Evolutionary conservation across 1,140 invertebrate species (phyloP).

Genomic region (Melanaphis sacchari): DNA sequence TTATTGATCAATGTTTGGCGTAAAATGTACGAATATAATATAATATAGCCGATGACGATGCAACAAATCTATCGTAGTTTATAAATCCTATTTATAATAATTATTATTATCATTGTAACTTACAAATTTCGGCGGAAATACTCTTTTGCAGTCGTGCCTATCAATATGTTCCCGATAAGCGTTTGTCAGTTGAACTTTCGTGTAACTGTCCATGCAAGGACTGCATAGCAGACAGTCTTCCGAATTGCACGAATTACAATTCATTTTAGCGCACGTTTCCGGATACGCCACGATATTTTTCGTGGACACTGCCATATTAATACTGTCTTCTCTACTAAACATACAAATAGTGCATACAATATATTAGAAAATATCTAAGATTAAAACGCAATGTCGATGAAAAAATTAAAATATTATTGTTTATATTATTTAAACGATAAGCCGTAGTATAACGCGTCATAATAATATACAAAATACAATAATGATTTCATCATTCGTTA

Average conservation of each 20-base stretch:
- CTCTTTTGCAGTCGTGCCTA: conserved; percentile 77
- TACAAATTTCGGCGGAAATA: conserved; percentile 82
- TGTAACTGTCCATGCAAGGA: conserved; percentile 74
- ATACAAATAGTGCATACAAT: not conserved
- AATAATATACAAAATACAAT: not conserved
- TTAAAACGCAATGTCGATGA: not conserved
- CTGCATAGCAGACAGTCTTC: conserved; percentile 80
- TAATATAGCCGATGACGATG: not conserved
- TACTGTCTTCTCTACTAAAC: conserved; percentile 64
- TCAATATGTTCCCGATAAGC: conserved; percentile 83
- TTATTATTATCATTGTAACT: conserved; percentile 61
- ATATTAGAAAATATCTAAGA: not conserved
- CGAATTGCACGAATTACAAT: conserved; percentile 71
- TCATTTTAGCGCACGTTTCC: conserved; percentile 70
- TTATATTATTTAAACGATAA: not conserved
- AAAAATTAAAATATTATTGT: not conserved
- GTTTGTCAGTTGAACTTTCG: conserved; percentile 69
- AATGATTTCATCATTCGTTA: not conserved
- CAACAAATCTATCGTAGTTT: not conserved
- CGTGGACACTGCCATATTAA: conserved; percentile 75
- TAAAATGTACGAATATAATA: not conserved
- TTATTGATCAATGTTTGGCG: not conserved
- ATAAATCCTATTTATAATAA: not conserved
- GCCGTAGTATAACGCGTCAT: not conserved
- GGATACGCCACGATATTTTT: conserved; percentile 83